Evolutionary conservation across 2,797 vertebrate species (phyloP), one percentile per base, ranked within the genome.

Genomic region (Thalassophryne amazonica): DNA sequence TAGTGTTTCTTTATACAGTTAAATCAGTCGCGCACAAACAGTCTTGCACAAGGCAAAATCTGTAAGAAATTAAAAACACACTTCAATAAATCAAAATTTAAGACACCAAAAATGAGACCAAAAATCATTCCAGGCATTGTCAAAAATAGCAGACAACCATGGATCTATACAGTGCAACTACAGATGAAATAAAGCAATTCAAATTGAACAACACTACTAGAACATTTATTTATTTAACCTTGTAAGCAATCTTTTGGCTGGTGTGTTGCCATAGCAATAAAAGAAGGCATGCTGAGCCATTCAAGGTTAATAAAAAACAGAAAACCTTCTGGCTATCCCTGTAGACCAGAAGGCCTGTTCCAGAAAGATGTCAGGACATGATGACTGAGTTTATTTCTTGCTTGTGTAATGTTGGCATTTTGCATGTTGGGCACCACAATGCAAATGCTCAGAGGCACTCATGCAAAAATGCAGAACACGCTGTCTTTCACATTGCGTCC

Each of bases 401-500:
- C 29, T 70, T 29, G 61, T 59, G 20, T 70, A 63, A 70, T 29
- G 14, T 15, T 7, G 58, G 32, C 33, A 49, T 61, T 72, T 50
- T 78, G 67, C 72, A 60, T 77, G 72, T 54, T 22, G 50, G 58
- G 39, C 31, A 0, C 27, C 65, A 60, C 60, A 47, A 81, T 80
- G 59, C 65, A 82, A 78, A 82, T 52, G 37, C 45, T 52, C 8
- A 3, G 8, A 65, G 48, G 64, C 70, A n/a, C n/a, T n/a, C n/a
- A n/a, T n/a, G n/a, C n/a, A 24, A 24, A 4, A 5, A 51, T 58
- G 52, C 59, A 53, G 28, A 34, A 40, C 48, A 3, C 11, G 33
- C 70, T 53, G 48, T 41, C 61, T 32, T 40, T 31, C 57, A 7
- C 51, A 20, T 19, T 24, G 0, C 19, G 8, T 27, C 35, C 12